Evolutionary conservation across 2,797 vertebrate genomes (phyloP).

Genomic region (Phataginus tetradactyla): DNA sequence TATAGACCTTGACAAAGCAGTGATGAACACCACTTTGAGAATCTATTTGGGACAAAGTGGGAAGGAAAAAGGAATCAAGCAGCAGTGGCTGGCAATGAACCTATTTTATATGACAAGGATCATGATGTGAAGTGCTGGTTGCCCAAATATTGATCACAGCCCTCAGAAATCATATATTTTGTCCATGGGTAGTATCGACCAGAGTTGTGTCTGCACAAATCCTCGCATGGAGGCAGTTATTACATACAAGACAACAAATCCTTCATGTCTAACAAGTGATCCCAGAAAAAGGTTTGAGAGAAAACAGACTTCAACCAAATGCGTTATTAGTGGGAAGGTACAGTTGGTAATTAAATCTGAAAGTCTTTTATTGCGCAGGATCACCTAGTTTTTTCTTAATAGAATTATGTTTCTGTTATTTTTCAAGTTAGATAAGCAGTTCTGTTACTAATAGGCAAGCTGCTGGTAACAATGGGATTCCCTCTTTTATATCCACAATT

Average conservation of each 20-base stretch:
- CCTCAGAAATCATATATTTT: conserved; percentile 54
- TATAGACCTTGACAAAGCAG: not conserved
- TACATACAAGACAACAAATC: not conserved
- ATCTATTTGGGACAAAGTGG: not conserved
- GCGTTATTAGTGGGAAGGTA: not conserved
- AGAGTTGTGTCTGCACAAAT: conserved; percentile 35
- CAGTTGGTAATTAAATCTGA: not conserved
- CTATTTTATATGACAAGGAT: not conserved
- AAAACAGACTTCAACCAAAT: not conserved
- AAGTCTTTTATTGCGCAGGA: not conserved
- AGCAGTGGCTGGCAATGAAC: not conserved
- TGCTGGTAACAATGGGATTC: not conserved
- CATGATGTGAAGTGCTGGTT: not conserved
- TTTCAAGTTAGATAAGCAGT: not conserved
- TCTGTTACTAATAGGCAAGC: not conserved
- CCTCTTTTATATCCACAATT: not conserved
- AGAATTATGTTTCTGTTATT: conserved; percentile 3
- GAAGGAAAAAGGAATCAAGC: not conserved
- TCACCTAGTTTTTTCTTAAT: not conserved
- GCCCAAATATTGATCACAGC: conserved; percentile 49
- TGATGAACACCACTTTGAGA: conserved; percentile 45
- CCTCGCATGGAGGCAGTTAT: not conserved
- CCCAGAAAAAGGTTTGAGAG: not conserved
- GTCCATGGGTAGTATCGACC: conserved; percentile 1
- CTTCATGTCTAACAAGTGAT: not conserved